Conservation (phyloP, 2,797 vertebrate genomes). For the Anguilla pacifica region DNA sequence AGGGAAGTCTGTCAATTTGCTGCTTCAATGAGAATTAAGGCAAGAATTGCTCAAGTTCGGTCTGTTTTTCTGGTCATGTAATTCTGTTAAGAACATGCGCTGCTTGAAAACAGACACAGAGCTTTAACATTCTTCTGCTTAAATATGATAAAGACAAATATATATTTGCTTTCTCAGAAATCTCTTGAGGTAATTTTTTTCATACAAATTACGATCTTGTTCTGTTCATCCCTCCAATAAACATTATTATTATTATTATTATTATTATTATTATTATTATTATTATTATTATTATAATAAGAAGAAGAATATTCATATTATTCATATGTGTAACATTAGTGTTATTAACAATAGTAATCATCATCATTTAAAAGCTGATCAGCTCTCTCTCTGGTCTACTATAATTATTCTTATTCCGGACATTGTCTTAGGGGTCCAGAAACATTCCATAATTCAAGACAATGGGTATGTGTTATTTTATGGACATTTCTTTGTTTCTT, state of each 20-base stretch:
- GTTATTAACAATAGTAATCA: background rate
- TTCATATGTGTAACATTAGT: background rate
- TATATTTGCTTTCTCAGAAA: slow-evolving; percentile 61
- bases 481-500: background rate
- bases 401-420: background rate
- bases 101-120: slow-evolving; percentile 45
- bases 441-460: background rate
- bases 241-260: background rate
- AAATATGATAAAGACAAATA: slow-evolving; percentile 53
- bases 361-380: background rate
- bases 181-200: slow-evolving; percentile 43
- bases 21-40: slow-evolving; percentile 75
- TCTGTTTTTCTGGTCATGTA: slow-evolving; percentile 66
- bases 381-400: background rate
- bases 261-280: background rate
- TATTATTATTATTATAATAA: background rate
- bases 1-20: slow-evolving; percentile 80
- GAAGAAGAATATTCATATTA: background rate
- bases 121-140: slow-evolving; percentile 63
- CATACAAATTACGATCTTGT: background rate
- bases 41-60: slow-evolving; percentile 67
- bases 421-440: background rate
- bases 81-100: slow-evolving; percentile 65
- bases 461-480: background rate
- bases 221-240: background rate